A percentile compares a stretch with the other conserved stretches of the same genome.
These are phyloP conservation scores for Nomada fucata DNA, from an alignment of 2,888 invertebrate genomes.

Conservation along the genomic window DNA sequence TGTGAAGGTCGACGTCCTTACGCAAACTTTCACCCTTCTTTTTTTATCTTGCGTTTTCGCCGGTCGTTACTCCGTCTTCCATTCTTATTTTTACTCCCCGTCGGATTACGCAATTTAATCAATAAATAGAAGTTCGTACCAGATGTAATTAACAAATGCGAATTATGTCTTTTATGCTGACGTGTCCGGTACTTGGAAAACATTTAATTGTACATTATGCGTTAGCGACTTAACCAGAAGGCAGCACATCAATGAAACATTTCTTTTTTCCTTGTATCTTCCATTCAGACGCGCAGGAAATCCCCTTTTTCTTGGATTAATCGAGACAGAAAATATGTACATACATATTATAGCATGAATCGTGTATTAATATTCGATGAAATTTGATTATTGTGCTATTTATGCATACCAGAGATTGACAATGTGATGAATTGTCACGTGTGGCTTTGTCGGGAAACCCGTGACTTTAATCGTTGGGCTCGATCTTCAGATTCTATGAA, in stretches of 20 bases:
- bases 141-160: no score
- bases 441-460: conserved; percentile 23
- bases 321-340: no score
- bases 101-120: neutral
- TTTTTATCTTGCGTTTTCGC: neutral
- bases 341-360: no score
- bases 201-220: no score
- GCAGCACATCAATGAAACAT: no score
- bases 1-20: conserved; percentile 44
- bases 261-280: no score
- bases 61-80: neutral
- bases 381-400: neutral
- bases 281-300: no score
- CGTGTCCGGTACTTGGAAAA: no score
- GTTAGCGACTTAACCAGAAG: no score
- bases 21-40: conserved; percentile 38
- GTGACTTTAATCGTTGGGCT: conserved; percentile 11
- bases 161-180: no score
- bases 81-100: neutral
- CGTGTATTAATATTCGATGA: neutral
- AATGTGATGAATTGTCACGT: conserved; percentile 1
- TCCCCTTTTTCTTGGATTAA: no score
- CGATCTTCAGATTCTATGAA: conserved; percentile 12
- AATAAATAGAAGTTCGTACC: neutral
- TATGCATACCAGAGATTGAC: no score